A percentile compares a stretch with the other conserved stretches of the same genome.
These are phyloP conservation scores for Microctenopoma stevenorrisi DNA, from an alignment of 2,797 vertebrate species.

Conservation along the genomic window DNA sequence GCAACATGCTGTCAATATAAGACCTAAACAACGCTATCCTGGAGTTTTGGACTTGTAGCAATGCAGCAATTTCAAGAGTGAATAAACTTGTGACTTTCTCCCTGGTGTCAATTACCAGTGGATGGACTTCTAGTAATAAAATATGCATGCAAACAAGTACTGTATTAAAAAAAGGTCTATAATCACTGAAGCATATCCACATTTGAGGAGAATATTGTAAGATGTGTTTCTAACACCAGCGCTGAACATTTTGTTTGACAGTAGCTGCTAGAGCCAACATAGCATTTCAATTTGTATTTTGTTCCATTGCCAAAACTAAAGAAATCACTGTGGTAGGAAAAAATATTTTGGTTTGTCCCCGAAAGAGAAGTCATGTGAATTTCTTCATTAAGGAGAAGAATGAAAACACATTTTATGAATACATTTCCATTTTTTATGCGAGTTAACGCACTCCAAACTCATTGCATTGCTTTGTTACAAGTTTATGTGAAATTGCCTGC, in stretches of 20 bases:
- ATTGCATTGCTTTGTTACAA: conserved; percentile 54
- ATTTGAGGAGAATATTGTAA: neutral
- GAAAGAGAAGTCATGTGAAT: conserved; percentile 33
- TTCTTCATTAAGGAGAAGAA: conserved; percentile 53
- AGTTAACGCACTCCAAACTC: conserved; percentile 49
- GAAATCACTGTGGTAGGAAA: conserved; percentile 42
- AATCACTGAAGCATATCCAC: neutral
- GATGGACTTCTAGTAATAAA: neutral
- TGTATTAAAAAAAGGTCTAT: neutral
- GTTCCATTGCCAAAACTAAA: conserved; percentile 33
- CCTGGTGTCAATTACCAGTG: neutral
- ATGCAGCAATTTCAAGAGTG: neutral
- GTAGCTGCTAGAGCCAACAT: neutral
- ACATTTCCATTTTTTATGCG: conserved; percentile 43
- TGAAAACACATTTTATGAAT: conserved; percentile 55
- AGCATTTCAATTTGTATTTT: conserved; percentile 16
- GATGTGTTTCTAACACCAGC: neutral
- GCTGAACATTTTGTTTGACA: conserved; percentile 12
- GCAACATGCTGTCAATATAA: too few species aligned
- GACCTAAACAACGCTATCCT: neutral
- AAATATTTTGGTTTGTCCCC: conserved; percentile 50
- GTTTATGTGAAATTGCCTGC: conserved; percentile 44
- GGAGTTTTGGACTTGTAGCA: neutral
- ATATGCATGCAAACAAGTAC: neutral
- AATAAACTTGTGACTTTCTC: neutral